Evolutionary conservation across 2,888 invertebrate species (phyloP), one percentile per base, ranked within the genome.

Genomic region (Drosophila engyochracea): DNA sequence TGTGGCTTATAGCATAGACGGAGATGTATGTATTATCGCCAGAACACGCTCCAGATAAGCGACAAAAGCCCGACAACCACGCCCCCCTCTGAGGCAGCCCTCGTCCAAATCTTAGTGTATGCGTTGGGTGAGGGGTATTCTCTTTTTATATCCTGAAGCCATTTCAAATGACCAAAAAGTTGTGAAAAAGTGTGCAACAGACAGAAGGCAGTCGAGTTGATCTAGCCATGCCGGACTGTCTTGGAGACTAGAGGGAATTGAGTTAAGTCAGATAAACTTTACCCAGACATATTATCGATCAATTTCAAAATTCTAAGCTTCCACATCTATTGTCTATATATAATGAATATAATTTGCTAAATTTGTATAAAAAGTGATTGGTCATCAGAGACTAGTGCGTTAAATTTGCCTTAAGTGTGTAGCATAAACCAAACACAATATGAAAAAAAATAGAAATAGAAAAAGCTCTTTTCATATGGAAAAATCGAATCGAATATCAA

Each of bases 11-110:
- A 22, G 35, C 54, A 54, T 2, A 12, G 31, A 47, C 47, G 51
- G 33, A 60, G 63, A 54, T 37, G 37, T 68, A 65, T 64, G 57
- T 61, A 58, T 70, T 65, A 66, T 61, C 51, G 39, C 62, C 47
- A 44, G 12, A 22, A 44, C 44, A 44, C 44, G 22, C 44, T 61
- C 64, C 37, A 54, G 62, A 66, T 51, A 60, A 51, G 66, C 60
- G 30, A 47, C n/a, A 51, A 25, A 44, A 22, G 22, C 12, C n/a
- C 41, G 12, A 41, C 41, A 22, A 12, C 22, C n/a, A 12, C 10
- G n/a, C 41, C n/a, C 41, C n/a, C 9, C 14, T 3, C 33, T n/a
- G 3, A 22, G 12, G 2, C 22, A 22, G 12, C 12, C 22, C 22
- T 44, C 22, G 44, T 6, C 22, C 22, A 22, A 44, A 22, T 22